phyloP scores from a whole-genome alignment of 2,888 invertebrate species.

The Trichopria drosophilae region DNA sequence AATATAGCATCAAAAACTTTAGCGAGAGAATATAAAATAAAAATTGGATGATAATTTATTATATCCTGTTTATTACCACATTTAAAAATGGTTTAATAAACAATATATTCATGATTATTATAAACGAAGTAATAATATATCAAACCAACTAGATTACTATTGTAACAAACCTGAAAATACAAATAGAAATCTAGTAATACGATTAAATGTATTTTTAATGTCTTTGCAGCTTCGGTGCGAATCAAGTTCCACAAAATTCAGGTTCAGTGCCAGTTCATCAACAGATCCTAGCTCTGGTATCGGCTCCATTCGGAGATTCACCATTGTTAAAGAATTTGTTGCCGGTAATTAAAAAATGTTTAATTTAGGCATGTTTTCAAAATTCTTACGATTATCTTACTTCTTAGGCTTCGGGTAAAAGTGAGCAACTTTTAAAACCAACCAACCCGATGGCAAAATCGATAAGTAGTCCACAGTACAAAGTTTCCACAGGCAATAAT shows the following conservation, averaged over 20 bases:
- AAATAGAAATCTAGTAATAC: no score
- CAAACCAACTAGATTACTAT: neutral
- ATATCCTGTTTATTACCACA: no score
- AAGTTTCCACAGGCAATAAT: constrained; percentile 63
- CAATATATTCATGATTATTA: no score
- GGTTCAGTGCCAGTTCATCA: constrained; percentile 65
- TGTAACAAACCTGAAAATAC: no score
- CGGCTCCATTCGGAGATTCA: constrained; percentile 85
- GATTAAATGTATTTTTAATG: constrained; percentile 3
- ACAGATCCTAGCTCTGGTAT: constrained; percentile 74
- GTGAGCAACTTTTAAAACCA: constrained; percentile 71
- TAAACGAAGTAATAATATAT: no score
- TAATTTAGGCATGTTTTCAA: constrained; percentile 10
- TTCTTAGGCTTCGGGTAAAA: constrained; percentile 61
- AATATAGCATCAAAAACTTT: no score
- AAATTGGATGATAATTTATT: no score
- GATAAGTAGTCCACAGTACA: constrained; percentile 64
- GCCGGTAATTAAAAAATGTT: constrained; percentile 48
- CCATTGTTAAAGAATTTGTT: constrained; percentile 78
- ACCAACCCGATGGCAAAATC: constrained; percentile 73
- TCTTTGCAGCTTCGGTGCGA: constrained; percentile 41
- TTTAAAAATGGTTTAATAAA: no score
- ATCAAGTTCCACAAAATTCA: constrained; percentile 50
- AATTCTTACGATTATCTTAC: constrained; percentile 11
- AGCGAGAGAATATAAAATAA: no score